These are phyloP conservation scores for Platyrinchus mystaceus DNA, from an alignment of 2,797 vertebrate species.

Conservation along the genomic window DNA sequence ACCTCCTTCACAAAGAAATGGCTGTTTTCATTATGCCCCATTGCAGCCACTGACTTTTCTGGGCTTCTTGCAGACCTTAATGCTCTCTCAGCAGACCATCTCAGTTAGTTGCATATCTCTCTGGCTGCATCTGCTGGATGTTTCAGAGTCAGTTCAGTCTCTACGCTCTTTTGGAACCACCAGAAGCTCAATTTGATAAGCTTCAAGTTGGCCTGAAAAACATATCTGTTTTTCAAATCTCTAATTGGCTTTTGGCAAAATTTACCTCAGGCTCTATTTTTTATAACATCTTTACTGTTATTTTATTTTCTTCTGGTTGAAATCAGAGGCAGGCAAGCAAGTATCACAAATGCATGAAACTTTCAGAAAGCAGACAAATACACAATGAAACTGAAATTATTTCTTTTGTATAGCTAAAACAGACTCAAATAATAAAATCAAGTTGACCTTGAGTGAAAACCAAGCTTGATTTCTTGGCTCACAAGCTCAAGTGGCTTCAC, in stretches of 20 bases:
- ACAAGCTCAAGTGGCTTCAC: neutral
- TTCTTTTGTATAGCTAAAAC: neutral
- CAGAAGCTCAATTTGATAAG: neutral
- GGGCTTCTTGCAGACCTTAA: neutral
- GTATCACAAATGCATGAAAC: neutral
- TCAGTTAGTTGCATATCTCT: neutral
- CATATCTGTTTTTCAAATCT: neutral
- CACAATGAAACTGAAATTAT: neutral
- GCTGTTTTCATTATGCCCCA: neutral
- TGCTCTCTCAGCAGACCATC: neutral
- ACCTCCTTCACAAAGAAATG: fast-evolving
- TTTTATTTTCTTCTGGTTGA: neutral
- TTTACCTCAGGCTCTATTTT: neutral
- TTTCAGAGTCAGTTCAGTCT: neutral
- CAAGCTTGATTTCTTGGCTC: neutral
- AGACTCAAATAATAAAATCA: neutral
- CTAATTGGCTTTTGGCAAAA: constrained; percentile 30
- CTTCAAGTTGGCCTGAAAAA: neutral
- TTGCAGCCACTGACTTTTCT: neutral
- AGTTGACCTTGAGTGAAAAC: neutral
- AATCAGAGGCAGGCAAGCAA: neutral
- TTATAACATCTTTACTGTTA: neutral
- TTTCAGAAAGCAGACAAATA: neutral
- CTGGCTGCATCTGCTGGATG: neutral
- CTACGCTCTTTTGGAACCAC: neutral